These are phyloP conservation scores for Paraplagusia blochii DNA, from an alignment of 2,113 vertebrate genomes.

Conservation along the genomic window DNA sequence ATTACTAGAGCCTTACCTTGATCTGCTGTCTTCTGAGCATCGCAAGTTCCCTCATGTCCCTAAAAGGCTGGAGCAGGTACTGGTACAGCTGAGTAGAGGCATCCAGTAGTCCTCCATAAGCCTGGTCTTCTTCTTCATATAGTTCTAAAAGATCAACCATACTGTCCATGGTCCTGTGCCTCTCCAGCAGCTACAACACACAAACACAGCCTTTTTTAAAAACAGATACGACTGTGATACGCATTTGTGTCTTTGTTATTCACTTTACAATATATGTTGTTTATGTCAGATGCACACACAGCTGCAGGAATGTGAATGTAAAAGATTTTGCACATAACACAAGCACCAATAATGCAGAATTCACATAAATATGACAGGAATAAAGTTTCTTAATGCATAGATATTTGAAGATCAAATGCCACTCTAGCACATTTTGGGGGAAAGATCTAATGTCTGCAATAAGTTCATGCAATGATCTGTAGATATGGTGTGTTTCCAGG, in stretches of 20 bases:
- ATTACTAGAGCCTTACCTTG: slow-evolving; percentile 78
- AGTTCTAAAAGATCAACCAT: slow-evolving; percentile 93
- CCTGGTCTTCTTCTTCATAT: slow-evolving; percentile 92
- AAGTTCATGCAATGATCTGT: not conserved
- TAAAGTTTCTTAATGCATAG: too few relatives aligned
- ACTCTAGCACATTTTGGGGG: not conserved
- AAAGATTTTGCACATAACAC: too few relatives aligned
- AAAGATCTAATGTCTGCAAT: not conserved
- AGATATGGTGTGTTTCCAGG: not conserved
- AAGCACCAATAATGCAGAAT: too few relatives aligned
- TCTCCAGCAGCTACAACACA: slow-evolving; percentile 85
- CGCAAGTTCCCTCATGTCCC: slow-evolving; percentile 96
- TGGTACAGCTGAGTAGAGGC: slow-evolving; percentile 94
- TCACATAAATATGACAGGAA: too few relatives aligned
- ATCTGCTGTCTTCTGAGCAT: slow-evolving; percentile 98
- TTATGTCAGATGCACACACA: too few relatives aligned
- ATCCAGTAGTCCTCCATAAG: slow-evolving; percentile 88
- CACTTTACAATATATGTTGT: too few relatives aligned
- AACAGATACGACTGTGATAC: too few relatives aligned
- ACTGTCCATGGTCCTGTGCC: slow-evolving; percentile 87
- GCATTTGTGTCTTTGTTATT: too few relatives aligned
- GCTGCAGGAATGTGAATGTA: too few relatives aligned
- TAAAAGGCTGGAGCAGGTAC: slow-evolving; percentile 94
- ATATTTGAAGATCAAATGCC: too few relatives aligned
- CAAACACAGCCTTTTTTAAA: not conserved